Evolutionary conservation across 2,888 invertebrate genomes (phyloP).

Genomic region (Orthonychiurus folsomi): DNA sequence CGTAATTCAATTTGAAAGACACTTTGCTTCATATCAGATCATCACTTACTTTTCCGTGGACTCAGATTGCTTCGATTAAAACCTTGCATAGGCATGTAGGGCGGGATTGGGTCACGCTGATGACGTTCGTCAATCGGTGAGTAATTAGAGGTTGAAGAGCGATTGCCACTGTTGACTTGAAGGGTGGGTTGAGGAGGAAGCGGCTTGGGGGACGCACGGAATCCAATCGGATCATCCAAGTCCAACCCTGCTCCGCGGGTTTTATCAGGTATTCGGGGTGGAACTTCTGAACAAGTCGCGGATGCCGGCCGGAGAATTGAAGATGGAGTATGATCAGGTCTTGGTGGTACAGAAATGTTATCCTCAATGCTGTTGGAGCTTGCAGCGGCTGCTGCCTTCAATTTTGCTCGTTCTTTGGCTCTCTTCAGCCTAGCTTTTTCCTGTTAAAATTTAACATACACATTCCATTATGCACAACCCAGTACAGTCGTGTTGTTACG

Average conservation of each 20-base stretch:
- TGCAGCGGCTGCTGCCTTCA: slow-evolving; percentile 51
- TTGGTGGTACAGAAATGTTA: background rate
- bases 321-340: background rate
- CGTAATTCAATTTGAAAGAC: slow-evolving; percentile 3
- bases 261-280: slow-evolving; percentile 29
- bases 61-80: background rate
- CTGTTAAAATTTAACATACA: slow-evolving; percentile 42
- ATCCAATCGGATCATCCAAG: slow-evolving; percentile 29
- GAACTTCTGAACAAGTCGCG: slow-evolving; percentile 8
- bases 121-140: slow-evolving; percentile 1
- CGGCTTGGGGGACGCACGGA: slow-evolving; percentile 35
- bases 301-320: background rate
- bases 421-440: slow-evolving; percentile 62
- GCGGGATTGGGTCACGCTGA: slow-evolving; percentile 30
- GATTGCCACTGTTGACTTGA: slow-evolving; percentile 12
- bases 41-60: slow-evolving; percentile 1
- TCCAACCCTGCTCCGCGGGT: slow-evolving; percentile 3
- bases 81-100: slow-evolving; percentile 39
- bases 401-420: slow-evolving; percentile 59
- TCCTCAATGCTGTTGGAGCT: slow-evolving; percentile 16
- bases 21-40: background rate
- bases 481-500: too few relatives aligned
- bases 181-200: slow-evolving; percentile 31
- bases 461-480: slow-evolving; percentile 2
- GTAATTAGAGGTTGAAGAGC: slow-evolving; percentile 7